phyloP scores from a whole-genome alignment of 2,888 invertebrate species.

The Galerucella calmariensis region DNA sequence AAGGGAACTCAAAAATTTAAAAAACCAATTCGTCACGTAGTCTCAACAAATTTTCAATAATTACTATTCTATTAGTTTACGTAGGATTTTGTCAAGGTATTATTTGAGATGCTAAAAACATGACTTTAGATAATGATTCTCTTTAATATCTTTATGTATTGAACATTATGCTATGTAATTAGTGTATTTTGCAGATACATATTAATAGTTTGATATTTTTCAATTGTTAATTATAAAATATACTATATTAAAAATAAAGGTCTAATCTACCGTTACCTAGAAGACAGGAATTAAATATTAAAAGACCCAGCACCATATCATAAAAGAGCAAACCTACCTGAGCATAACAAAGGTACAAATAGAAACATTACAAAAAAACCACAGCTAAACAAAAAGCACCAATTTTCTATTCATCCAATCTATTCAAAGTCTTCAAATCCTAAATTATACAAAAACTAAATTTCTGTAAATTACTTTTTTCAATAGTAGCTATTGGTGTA shows the following conservation, averaged over 20 bases:
- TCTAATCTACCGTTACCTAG: background rate
- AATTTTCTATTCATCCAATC: background rate
- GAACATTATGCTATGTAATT: too few relatives aligned
- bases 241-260: background rate
- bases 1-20: too few relatives aligned
- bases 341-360: background rate
- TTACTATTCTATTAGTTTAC: too few relatives aligned
- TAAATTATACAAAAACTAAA: background rate
- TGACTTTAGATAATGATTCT: too few relatives aligned
- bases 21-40: too few relatives aligned
- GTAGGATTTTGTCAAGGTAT: too few relatives aligned
- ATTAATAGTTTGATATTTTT: too few relatives aligned
- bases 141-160: too few relatives aligned
- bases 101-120: too few relatives aligned
- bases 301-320: conserved; percentile 3
- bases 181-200: too few relatives aligned
- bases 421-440: background rate
- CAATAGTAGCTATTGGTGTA: background rate
- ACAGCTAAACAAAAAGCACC: conserved; percentile 8
- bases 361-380: conserved; percentile 14
- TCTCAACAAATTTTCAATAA: too few relatives aligned
- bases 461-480: background rate
- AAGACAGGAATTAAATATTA: background rate
- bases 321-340: conserved; percentile 12
- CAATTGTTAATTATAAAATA: background rate